Evolutionary conservation across 2,888 invertebrate genomes (phyloP), one percentile per base, ranked within the genome.

Genomic region (Hydrotaea diabolus): DNA sequence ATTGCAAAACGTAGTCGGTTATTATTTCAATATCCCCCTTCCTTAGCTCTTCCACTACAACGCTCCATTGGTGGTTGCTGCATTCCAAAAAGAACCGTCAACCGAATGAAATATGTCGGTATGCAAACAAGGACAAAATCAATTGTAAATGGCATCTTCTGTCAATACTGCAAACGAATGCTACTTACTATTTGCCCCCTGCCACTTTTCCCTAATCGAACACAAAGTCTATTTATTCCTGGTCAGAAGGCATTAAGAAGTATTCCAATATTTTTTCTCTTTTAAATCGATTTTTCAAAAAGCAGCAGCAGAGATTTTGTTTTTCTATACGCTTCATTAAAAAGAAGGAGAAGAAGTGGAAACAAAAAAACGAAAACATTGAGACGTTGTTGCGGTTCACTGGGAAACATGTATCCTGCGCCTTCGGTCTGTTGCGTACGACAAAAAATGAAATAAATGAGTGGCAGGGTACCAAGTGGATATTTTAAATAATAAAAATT

Each of bases 391-490:
- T 79, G 72, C 79, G 85, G 78, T 17, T 53, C 79, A 73, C 73
- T 79, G 76, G 72, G 79, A 84, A 84, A 78, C 78, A 79, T 82
- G 79, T 77, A 69, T 74, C 73, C 53, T 79, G 7, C 13, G 43
- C 15, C 43, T 8, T 43, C 26, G n/a, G 0, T 64, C 49, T 59
- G 2, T 39, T 19, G 55, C 36, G 17, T 75, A 43, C 11, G 39
- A 13, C 7, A 59, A 53, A 69, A 53, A 53, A 23, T n/a, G 19
- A 69, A 69, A 26, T n/a, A 31, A 31, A 31, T 31, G 31, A 31
- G 7, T 7, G n/a, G n/a, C n/a, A n/a, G n/a, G 2, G 31, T 4
- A 31, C 31, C 15, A 59, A 74, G 19, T 49, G 76, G 59, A 62
- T 53, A 83, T 74, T 78, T 84, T 72, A 59, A 55, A 73, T 55